Evolutionary conservation across 2,113 vertebrate genomes (phyloP).

Genomic region (Rhynchomys soricoides): DNA sequence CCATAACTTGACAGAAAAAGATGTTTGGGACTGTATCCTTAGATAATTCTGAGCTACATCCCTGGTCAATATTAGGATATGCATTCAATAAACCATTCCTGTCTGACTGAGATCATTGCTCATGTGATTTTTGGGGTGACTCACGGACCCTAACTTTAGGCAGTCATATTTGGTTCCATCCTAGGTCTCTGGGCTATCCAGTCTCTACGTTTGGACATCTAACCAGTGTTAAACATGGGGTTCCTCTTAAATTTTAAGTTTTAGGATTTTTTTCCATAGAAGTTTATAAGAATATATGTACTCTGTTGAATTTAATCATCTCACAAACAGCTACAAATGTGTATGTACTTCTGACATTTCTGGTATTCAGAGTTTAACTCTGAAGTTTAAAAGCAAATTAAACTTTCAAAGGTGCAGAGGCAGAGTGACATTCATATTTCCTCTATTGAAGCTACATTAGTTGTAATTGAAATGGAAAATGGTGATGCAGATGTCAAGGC

Average conservation of each 20-base stretch:
- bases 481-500: conserved; percentile 35
- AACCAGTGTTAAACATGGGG: fast-evolving
- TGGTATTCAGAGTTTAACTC: conserved; percentile 21
- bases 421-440: conserved; percentile 68
- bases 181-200: background rate
- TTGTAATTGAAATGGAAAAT: conserved; percentile 66
- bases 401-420: conserved; percentile 62
- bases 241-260: background rate
- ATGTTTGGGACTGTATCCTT: too few relatives aligned
- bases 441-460: conserved; percentile 43
- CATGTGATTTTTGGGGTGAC: too few relatives aligned
- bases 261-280: background rate
- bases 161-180: background rate
- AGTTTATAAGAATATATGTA: background rate
- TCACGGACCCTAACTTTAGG: too few relatives aligned
- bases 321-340: background rate
- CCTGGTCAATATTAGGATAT: too few relatives aligned
- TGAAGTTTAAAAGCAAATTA: conserved; percentile 71
- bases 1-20: too few relatives aligned
- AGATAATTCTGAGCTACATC: too few relatives aligned
- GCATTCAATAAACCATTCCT: too few relatives aligned
- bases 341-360: conserved; percentile 60
- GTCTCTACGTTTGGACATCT: fast-evolving
- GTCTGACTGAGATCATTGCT: too few relatives aligned
- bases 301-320: background rate